A percentile compares a stretch with the other conserved stretches of the same genome.
These are phyloP conservation scores for Tachyglossus aculeatus DNA, from an alignment of 2,797 vertebrate species.

Conservation along the genomic window DNA sequence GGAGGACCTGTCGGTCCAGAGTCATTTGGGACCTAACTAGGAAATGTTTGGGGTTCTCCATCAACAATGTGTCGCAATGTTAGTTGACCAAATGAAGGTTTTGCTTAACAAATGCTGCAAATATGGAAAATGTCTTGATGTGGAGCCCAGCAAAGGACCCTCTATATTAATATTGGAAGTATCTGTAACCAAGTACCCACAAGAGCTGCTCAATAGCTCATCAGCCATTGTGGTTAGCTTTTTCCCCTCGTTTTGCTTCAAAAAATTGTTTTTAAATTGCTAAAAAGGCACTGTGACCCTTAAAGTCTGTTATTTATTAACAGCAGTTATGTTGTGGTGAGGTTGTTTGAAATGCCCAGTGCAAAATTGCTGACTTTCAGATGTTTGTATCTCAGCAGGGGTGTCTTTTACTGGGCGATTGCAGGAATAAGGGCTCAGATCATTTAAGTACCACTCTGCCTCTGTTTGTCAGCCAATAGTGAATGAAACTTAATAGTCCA, in stretches of 20 bases:
- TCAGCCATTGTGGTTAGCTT: neutral
- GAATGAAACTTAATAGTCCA: constrained; percentile 35
- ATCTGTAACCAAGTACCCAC: no score
- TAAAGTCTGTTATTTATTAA: constrained; percentile 70
- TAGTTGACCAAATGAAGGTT: neutral
- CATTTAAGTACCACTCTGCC: constrained; percentile 40
- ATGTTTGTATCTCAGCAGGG: constrained; percentile 65
- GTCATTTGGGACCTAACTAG: no score
- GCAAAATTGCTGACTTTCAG: constrained; percentile 68
- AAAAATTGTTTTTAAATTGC: constrained; percentile 24
- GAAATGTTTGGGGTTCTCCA: constrained; percentile 8
- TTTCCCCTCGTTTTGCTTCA: constrained; percentile 22
- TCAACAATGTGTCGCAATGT: neutral
- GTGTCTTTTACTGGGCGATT: constrained; percentile 56
- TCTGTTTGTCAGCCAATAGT: constrained; percentile 44
- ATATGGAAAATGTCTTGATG: constrained; percentile 3
- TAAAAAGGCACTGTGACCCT: constrained; percentile 47
- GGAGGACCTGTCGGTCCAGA: no score
- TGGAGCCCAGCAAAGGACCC: no score
- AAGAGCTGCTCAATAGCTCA: no score
- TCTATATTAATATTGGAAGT: no score
- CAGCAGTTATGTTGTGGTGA: constrained; percentile 63
- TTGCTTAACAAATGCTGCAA: neutral
- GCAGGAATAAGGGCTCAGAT: constrained; percentile 63
- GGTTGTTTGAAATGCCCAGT: constrained; percentile 57